A percentile compares a stretch with the other conserved stretches of the same genome.
These are phyloP conservation scores for Tupaia chinensis DNA, from an alignment of 2,113 vertebrate species.

Conservation along the genomic window DNA sequence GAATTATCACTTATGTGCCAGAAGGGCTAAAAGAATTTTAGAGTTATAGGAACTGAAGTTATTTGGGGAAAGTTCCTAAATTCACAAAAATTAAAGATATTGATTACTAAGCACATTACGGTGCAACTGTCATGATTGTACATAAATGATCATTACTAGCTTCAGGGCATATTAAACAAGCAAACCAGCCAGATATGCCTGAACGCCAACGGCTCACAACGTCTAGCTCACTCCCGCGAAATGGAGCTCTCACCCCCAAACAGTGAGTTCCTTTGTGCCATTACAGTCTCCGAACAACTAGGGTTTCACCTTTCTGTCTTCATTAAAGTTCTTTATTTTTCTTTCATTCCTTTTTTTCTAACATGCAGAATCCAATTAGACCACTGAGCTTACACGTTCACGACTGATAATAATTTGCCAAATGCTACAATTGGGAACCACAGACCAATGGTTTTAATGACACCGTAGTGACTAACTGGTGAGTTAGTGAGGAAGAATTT, in stretches of 20 bases:
- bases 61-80: background rate
- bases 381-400: slow-evolving; percentile 16
- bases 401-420: background rate
- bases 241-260: background rate
- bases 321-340: background rate
- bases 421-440: background rate
- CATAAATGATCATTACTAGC: background rate
- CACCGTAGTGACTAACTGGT: background rate
- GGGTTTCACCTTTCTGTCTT: background rate
- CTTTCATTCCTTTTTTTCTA: background rate
- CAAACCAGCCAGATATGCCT: background rate
- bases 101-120: background rate
- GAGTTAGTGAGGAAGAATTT: background rate
- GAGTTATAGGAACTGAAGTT: background rate
- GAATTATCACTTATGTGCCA: background rate
- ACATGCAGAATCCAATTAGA: background rate
- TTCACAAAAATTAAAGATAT: background rate
- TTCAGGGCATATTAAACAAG: background rate
- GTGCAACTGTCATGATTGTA: background rate
- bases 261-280: background rate
- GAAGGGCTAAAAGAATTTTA: background rate
- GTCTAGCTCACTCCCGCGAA: background rate
- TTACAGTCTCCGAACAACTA: background rate
- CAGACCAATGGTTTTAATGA: background rate
- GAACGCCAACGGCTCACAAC: background rate